A percentile compares a stretch with the other conserved stretches of the same genome.
Evolutionary conservation across 2,888 invertebrate species (phyloP).

Genomic region (Drepanosiphum platanoidis): DNA sequence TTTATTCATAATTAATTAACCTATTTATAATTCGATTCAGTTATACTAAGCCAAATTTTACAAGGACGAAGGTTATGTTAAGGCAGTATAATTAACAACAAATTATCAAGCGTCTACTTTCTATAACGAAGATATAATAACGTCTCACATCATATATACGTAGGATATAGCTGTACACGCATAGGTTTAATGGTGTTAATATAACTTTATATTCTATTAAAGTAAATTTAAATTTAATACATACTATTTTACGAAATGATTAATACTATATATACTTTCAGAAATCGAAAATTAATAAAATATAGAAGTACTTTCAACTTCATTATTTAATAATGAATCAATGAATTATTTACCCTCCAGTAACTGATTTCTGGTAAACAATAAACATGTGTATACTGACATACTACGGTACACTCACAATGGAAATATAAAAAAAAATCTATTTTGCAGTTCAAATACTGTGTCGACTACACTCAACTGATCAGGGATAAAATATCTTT

Average conservation of each 20-base stretch:
- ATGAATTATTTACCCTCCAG: background rate
- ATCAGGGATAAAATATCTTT: no score
- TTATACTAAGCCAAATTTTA: background rate
- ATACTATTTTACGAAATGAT: background rate
- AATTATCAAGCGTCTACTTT: background rate
- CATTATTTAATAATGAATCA: background rate
- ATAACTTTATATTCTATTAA: background rate
- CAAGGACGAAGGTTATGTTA: conserved; percentile 5
- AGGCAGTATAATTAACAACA: background rate
- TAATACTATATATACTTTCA: background rate
- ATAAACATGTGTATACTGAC: no score
- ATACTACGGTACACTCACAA: no score
- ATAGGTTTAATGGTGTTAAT: background rate
- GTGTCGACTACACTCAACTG: no score
- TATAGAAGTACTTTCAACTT: background rate
- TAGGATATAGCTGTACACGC: background rate
- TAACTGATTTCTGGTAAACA: no score
- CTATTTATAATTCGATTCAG: background rate
- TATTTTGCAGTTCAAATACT: no score
- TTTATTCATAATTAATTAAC: background rate
- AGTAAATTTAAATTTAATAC: background rate
- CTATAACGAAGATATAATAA: conserved; percentile 19
- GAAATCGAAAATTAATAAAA: background rate
- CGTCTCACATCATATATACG: no score
- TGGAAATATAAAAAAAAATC: no score